These are phyloP conservation scores for Chelon labrosus DNA, from an alignment of 2,797 vertebrate genomes.

Conservation along the genomic window DNA sequence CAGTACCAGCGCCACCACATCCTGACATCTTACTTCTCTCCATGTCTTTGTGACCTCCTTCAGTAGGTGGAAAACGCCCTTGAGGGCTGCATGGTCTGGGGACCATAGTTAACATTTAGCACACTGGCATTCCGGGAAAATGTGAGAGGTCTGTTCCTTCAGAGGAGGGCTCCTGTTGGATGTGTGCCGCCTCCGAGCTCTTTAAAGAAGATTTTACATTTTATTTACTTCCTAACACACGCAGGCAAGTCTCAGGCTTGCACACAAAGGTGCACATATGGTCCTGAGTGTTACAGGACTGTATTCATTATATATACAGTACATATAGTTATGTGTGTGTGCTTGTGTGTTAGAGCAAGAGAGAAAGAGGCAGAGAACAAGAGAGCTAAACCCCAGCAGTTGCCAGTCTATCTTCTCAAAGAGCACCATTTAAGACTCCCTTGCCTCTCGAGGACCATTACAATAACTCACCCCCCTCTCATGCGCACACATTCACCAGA, in stretches of 20 bases:
- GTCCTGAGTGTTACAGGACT: constrained; percentile 3
- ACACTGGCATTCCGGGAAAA: constrained; percentile 43
- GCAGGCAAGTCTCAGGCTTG: background rate
- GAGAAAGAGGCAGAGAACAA: constrained; percentile 27
- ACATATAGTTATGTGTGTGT: constrained; percentile 9
- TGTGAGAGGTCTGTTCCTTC: constrained; percentile 23
- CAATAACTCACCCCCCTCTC: constrained; percentile 74
- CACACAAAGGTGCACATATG: constrained; percentile 14
- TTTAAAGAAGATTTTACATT: constrained; percentile 29
- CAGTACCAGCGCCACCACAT: constrained; percentile 26
- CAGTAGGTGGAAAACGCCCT: constrained; percentile 39
- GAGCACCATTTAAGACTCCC: constrained; percentile 79
- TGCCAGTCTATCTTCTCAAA: constrained; percentile 81
- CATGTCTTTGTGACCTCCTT: constrained; percentile 36
- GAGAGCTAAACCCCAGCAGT: constrained; percentile 71
- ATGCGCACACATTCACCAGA: constrained; percentile 44
- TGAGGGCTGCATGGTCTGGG: constrained; percentile 32
- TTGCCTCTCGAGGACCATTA: constrained; percentile 70
- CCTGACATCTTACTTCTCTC: constrained; percentile 31
- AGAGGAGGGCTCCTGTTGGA: background rate
- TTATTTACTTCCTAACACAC: constrained; percentile 37
- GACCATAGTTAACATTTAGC: constrained; percentile 57
- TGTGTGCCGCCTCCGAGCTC: constrained; percentile 15
- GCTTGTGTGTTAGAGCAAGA: constrained; percentile 7
- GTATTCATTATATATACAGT: background rate